Evolutionary conservation across 30 jellyfish, hydroid and myxozoan species (phyloP), one percentile per base, ranked within the genome.

Genomic region (Chrysaora quinquecirrha): DNA sequence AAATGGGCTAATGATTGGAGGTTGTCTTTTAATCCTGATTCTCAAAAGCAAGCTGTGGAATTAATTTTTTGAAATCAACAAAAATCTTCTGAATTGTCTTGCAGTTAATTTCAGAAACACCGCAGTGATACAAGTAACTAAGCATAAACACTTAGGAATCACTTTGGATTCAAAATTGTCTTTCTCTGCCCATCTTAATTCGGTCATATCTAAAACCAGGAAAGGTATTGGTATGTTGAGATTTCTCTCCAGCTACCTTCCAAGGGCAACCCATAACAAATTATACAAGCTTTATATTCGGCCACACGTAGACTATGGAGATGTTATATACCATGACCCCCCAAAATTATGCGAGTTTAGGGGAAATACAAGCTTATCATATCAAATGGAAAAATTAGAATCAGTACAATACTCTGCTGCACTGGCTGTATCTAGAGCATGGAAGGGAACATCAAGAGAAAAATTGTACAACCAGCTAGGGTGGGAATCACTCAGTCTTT

Each of bases 291-390:
- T 82, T 65, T 67, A 82, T 82, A 82, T 67, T 68, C 83, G 79
- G 60, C 92, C 92, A 30, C 92, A 82, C 72, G 60, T 82, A 31
- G 92, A 82, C 33, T 68, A 82, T 71, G 92, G 86, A 61, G 92
- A 82, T 70, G 71, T 82, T 38, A 82, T 70, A 24, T 70, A 70
- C 77, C 85, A 82, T 80, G 56, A 43, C 38, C 92, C 92, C 50
- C 76, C 85, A 3, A 82, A 82, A 14, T 19, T 71, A 19, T 29
- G 83, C 35, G 64, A 71, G 35, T 71, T 71, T 34, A 71, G 73
- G 20, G 74, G 73, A 29, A 34, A 30, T 47, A 71, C 35, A 19
- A 71, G 64, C 73, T 71, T 34, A 30, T 21, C 28, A 4, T 29
- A 71, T 27, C 73, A 33, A 46, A 28, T 60, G 73, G 83, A 0